A percentile compares a stretch with the other conserved stretches of the same genome.
Conservation (phyloP, 2,113 vertebrate species). For the Ia io region DNA sequence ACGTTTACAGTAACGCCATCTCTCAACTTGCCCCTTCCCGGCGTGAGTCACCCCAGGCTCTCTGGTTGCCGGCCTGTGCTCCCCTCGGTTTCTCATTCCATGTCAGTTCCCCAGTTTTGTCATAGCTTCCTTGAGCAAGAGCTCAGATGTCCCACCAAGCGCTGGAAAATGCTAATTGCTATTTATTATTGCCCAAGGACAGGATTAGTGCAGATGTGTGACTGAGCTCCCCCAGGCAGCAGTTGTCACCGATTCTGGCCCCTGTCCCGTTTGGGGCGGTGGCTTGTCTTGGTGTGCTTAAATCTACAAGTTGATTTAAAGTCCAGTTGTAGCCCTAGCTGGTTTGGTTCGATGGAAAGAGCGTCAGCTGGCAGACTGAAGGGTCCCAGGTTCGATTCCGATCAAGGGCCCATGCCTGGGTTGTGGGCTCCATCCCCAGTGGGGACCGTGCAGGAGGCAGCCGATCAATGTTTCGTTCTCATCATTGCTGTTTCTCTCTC, state of each 20-base stretch:
- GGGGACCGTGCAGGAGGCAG: too few species aligned
- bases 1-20: neutral
- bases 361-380: too few species aligned
- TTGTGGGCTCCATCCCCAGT: too few species aligned
- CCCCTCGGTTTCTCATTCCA: neutral
- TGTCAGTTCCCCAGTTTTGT: neutral
- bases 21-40: neutral
- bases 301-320: neutral
- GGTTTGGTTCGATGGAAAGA: too few species aligned
- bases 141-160: neutral
- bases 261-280: fast-evolving
- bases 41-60: neutral
- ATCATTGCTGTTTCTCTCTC: too few species aligned
- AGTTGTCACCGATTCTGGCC: neutral
- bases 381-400: too few species aligned
- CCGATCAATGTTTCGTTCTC: too few species aligned
- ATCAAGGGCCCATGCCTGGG: too few species aligned
- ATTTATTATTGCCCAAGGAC: neutral
- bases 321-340: too few species aligned
- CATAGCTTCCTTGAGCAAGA: neutral
- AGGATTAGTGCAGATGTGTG: neutral
- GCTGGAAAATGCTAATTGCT: neutral
- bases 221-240: neutral
- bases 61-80: neutral
- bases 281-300: neutral